Evolutionary conservation across 2,113 vertebrate species (phyloP).

Genomic region (Psettodes erumei): DNA sequence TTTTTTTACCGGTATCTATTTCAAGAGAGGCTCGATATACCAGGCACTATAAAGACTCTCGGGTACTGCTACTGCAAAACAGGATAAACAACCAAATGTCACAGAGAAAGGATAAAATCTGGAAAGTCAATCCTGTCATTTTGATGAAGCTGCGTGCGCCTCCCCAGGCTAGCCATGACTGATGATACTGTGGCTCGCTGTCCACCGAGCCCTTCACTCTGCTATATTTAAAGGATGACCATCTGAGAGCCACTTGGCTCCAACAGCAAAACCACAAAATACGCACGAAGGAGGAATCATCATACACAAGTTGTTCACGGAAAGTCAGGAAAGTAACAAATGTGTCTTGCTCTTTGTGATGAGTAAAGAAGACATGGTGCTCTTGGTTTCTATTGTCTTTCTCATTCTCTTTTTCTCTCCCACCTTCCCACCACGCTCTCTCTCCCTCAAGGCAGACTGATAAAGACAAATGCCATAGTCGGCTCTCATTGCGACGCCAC

Average conservation of each 20-base stretch:
- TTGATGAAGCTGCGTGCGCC: constrained; percentile 74
- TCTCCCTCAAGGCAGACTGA: constrained; percentile 80
- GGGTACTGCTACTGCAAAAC: constrained; percentile 34
- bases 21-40: constrained; percentile 13
- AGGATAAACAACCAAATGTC: constrained; percentile 75
- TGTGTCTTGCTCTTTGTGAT: constrained; percentile 38
- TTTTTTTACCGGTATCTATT: constrained; percentile 16
- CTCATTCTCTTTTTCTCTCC: constrained; percentile 69
- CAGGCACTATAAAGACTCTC: neutral
- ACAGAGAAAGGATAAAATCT: constrained; percentile 74
- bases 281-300: constrained; percentile 45
- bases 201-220: constrained; percentile 68
- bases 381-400: constrained; percentile 60
- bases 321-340: constrained; percentile 55
- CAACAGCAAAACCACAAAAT: constrained; percentile 27
- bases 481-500: constrained; percentile 77
- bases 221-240: constrained; percentile 76
- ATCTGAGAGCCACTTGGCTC: constrained; percentile 40
- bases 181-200: constrained; percentile 66
- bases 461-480: constrained; percentile 87
- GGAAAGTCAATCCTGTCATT: constrained; percentile 79
- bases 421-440: constrained; percentile 61
- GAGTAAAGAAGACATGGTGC: constrained; percentile 50
- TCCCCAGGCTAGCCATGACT: constrained; percentile 72
- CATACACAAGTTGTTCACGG: constrained; percentile 20